Evolutionary conservation across 2,113 vertebrate species (phyloP), one percentile per base, ranked within the genome.

Genomic region (Alethe diademata): DNA sequence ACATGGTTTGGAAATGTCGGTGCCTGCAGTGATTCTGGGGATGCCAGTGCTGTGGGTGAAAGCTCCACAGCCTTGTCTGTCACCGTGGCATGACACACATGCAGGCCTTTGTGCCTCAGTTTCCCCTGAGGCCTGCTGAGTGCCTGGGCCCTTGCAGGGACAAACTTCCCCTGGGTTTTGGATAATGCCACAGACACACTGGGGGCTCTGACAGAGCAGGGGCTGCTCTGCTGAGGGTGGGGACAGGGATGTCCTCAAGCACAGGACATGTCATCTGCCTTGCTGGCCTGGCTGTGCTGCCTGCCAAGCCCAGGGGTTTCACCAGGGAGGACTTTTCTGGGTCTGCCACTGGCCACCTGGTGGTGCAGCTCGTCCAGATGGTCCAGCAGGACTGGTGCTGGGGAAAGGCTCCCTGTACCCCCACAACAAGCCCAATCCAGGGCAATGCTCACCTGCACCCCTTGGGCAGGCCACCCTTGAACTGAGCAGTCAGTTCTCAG

Each of bases 311-410:
- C 25, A 18, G 35, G n/a, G 3, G 0, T 12, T 76, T 64, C 22
- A 4, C 38, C 53, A 12, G 22, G 20, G 26, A 84, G 24, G 36
- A 28, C 8, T 57, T 81, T 95, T 9, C 78, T n/a, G 92, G 1
- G 62, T 95, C 84, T 93, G 57, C 58, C 93, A 86, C 74, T 95
- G 93, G 95, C 95, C 93, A 92, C 86, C 92, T 91, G 35, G 7
- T 35, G 35, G 35, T 29, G 83, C 83, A 58, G 78, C 54, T 85
- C 47, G 24, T 11, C 26, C 67, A 11, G 11, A 10, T 12, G 35
- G 10, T 56, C 9, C 62, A 3, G 23, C 35, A 26, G 10, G 19
- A 11, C 26, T 3, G 2, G 9, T 26, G 50, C 28, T 29, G 23
- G 45, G 12, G 8, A 2, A 11, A 29, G 36, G 20, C 26, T 56